phyloP scores from a whole-genome alignment of 2,888 invertebrate species.

The Hirtodrosophila duncani region DNA sequence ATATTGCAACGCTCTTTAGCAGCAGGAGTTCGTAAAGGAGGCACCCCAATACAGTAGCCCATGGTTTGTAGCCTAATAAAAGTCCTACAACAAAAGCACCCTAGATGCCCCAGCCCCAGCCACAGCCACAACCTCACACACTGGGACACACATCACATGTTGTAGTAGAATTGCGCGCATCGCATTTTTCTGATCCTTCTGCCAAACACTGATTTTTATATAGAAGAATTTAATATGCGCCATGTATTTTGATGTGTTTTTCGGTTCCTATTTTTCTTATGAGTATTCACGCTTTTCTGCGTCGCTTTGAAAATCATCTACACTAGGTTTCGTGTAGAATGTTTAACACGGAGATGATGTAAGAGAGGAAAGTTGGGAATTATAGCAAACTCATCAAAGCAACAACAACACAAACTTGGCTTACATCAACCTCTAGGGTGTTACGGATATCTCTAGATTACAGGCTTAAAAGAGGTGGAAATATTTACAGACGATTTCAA shows the following conservation, averaged over 20 bases:
- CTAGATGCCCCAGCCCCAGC: conserved; percentile 32
- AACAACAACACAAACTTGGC: too few relatives aligned
- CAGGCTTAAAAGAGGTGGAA: too few relatives aligned
- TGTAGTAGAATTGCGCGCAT: too few relatives aligned
- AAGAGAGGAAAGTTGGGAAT: too few relatives aligned
- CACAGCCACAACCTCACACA: conserved; percentile 23
- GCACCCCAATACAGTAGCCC: neutral
- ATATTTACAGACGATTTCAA: too few relatives aligned
- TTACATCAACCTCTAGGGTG: too few relatives aligned
- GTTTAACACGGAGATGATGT: neutral
- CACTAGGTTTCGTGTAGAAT: neutral
- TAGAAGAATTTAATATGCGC: conserved; percentile 70
- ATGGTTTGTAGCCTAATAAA: conserved; percentile 31
- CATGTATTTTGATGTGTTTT: conserved; percentile 50
- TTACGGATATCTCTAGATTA: too few relatives aligned
- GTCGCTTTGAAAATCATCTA: conserved; percentile 40
- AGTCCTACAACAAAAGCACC: conserved; percentile 58
- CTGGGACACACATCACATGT: conserved; percentile 36
- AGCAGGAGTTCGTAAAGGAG: conserved; percentile 40
- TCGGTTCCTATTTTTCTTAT: conserved; percentile 23
- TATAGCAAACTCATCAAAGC: too few relatives aligned
- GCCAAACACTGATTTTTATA: conserved; percentile 50
- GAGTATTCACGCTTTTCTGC: conserved; percentile 24
- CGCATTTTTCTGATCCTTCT: too few relatives aligned
- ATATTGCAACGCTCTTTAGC: conserved; percentile 44